Base-by-base conservation (phyloP, 2,888 invertebrate genomes). In the Allophyes oxyacanthae region DNA sequence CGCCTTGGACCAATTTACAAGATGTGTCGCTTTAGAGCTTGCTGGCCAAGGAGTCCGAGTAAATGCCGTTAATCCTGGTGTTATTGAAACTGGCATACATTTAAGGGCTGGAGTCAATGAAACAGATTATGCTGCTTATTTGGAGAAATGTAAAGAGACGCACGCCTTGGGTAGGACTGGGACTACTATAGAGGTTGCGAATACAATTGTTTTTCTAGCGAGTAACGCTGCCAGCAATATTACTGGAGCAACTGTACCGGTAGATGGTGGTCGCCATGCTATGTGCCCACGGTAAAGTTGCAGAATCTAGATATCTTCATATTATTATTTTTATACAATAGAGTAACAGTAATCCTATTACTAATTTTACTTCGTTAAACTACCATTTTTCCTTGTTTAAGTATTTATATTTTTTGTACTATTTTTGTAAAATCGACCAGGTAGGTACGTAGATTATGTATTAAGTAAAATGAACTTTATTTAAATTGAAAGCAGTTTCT, bases 51-150 rank as follows among this genome's bases (percentile, higher is more conserved):
- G 96, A 65, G 97, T 99, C 0, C 94, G 99, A 28, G 98, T 98
- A 0, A 99, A 99, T 87, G 95, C 97, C 49, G 98, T 99, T 0
- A 98, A 98, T 89, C 99, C 99, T 33, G 99, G 99, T 11, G 98
- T 99, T 0, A 96, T 97, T 10, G 87, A 96, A 1, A 99, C 99
- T 0, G 97, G 98, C 74, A 85, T 99, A 38, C 99, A 99, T 75
- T 96, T 96, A 86, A 95, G 89, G 59, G 97, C 96, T 9, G 97
- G 98, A 44, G 96, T 99, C 96, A 95, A 95, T 75, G 96, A 97
- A 30, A 95, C 96, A 64, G 95, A 96, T 36, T 98, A 99, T 87
- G 94, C 95, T 33, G 95, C 94, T 82, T 99, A 99, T 87, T 91
- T 99, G 64, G 97, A 98, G 79, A 96, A 96, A 66, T 95, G 96